These are phyloP conservation scores for Mus pahari DNA, from an alignment of 2,113 vertebrate species.

Conservation along the genomic window DNA sequence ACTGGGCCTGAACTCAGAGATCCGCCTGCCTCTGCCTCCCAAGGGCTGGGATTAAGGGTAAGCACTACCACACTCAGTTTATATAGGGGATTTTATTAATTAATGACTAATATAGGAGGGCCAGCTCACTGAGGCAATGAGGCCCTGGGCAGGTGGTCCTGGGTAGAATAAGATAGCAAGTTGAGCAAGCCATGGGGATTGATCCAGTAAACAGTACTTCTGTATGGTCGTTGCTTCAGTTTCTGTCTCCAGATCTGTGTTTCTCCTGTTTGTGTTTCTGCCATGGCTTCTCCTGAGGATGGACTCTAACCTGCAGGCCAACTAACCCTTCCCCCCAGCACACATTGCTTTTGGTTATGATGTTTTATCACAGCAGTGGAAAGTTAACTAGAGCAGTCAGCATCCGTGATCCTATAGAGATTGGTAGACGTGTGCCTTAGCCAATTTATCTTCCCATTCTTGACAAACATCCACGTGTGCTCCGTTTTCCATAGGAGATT, in stretches of 20 bases:
- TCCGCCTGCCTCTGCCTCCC: background rate
- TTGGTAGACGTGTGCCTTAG: background rate
- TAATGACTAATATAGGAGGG: background rate
- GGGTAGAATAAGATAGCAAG: background rate
- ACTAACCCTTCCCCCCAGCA: background rate
- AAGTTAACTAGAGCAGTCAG: background rate
- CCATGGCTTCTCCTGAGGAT: background rate
- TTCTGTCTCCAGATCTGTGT: background rate
- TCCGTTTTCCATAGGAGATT: constrained; percentile 37
- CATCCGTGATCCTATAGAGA: constrained; percentile 10
- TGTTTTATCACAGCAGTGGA: background rate
- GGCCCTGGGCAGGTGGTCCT: background rate
- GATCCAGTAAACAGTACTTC: too few relatives aligned
- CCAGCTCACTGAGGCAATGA: background rate
- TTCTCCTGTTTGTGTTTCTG: background rate
- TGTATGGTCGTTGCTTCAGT: background rate
- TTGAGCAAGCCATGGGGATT: background rate
- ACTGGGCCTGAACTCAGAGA: background rate
- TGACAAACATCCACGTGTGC: background rate
- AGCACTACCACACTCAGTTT: background rate
- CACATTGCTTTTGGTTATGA: background rate
- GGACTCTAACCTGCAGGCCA: background rate
- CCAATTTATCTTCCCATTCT: background rate
- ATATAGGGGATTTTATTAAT: background rate
- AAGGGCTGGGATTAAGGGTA: background rate